These are phyloP conservation scores for Yponomeuta cagnagella DNA, from an alignment of 2,888 invertebrate genomes.

Conservation along the genomic window DNA sequence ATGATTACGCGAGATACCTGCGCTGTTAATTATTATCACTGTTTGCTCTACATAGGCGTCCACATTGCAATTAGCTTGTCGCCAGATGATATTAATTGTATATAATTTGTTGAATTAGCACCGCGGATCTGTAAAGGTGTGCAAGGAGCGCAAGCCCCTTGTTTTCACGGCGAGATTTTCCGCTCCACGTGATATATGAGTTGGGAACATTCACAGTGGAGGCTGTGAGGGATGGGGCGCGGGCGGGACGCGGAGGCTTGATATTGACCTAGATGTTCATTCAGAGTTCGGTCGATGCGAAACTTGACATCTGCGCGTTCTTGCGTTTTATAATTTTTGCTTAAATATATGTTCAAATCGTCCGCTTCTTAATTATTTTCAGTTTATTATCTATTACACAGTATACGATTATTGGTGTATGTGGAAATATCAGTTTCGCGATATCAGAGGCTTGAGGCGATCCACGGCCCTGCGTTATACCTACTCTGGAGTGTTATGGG, in stretches of 20 bases:
- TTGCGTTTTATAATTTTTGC: constrained; percentile 66
- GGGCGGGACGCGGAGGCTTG: constrained; percentile 57
- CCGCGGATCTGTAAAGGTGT: not conserved
- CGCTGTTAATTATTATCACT: not conserved
- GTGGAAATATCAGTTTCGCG: not conserved
- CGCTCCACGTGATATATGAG: constrained; percentile 51
- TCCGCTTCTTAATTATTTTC: constrained; percentile 42
- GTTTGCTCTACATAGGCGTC: not conserved
- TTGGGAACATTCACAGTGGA: constrained; percentile 50
- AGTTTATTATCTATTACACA: constrained; percentile 18
- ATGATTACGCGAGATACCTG: not conserved
- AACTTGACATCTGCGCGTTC: constrained; percentile 74
- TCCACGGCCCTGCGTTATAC: constrained; percentile 16
- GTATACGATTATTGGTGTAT: not conserved
- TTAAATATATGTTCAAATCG: constrained; percentile 42
- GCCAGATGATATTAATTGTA: not conserved
- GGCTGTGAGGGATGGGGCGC: constrained; percentile 38
- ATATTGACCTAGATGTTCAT: constrained; percentile 76
- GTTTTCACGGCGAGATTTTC: constrained; percentile 24
- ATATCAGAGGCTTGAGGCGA: constrained; percentile 20
- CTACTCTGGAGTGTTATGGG: constrained; percentile 40
- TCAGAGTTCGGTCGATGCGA: constrained; percentile 76
- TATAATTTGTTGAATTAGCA: not conserved
- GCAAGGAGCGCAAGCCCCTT: not conserved
- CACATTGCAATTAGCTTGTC: not conserved